Evolutionary conservation across 2,888 invertebrate species (phyloP), one percentile per base, ranked within the genome.

Genomic region (Anoncus sp.): DNA sequence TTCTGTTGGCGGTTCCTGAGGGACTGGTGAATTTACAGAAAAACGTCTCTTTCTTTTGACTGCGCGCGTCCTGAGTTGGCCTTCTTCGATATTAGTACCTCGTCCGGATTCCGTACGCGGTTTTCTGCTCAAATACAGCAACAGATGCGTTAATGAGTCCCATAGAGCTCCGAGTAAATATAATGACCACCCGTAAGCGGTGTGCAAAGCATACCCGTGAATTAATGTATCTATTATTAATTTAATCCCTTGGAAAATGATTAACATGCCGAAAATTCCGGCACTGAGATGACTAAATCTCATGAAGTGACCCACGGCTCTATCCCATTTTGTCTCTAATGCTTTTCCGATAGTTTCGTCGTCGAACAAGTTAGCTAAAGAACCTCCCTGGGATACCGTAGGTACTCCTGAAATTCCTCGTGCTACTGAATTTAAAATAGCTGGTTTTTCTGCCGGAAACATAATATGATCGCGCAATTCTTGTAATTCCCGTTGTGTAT

Each of bases 361-460:
- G 18, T 55, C 55, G 14, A 55, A n/a, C 5, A 55, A 14, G 10
- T 27, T 18, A 7, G 10, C 6, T 7, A 55, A 1, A 16, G 6
- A 6, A 7, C 14, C 18, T 77, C 77, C n/a, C n/a, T n/a, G n/a
- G n/a, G n/a, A n/a, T n/a, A n/a, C n/a, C n/a, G n/a, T n/a, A n/a
- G n/a, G n/a, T n/a, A n/a, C n/a, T n/a, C n/a, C n/a, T n/a, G n/a
- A n/a, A n/a, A n/a, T n/a, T n/a, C n/a, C n/a, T n/a, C n/a, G n/a
- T n/a, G n/a, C n/a, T n/a, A n/a, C n/a, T n/a, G n/a, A n/a, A n/a
- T n/a, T n/a, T n/a, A n/a, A n/a, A n/a, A n/a, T n/a, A n/a, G n/a
- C n/a, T n/a, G n/a, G n/a, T n/a, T n/a, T n/a, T n/a, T n/a, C n/a
- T 5, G 49, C 3, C 0, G 77, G 72, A 16, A 67, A 77, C 67